Base-by-base conservation (phyloP, 1,140 invertebrate genomes). In the Agraylea sexmaculata region DNA sequence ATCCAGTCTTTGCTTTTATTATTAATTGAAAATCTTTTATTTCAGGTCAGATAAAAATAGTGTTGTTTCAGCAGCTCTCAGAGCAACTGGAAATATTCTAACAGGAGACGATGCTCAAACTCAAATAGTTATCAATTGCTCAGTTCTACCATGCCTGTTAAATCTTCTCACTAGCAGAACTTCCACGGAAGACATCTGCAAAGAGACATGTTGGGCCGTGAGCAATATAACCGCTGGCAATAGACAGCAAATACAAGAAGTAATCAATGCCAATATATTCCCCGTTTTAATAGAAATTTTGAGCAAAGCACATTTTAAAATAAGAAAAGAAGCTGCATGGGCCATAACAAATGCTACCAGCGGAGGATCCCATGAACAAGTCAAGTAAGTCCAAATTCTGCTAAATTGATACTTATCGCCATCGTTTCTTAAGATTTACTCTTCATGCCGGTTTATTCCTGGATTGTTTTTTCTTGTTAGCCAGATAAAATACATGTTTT, bases 171-270 rank as follows among this genome's bases (percentile, higher is more conserved):
- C 71, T 30, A 82, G 80, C 6, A 55, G 70, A 23, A 86, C 86
- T 52, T n/a, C n/a, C n/a, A n/a, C n/a, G n/a, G 93, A 97, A 64
- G 77, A 80, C 17, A 80, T 96, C 31, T 74, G 85, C 36, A 98
- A 98, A 70, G 94, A 98, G 66, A 89, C 92, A 4, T 96, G 91
- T 58, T 98, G 94, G 93, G 95, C 93, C 29, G 83, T 98, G 47
- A 96, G 91, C 25, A 98, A 98, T 66, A 95, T 98, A 36, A 95
- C 93, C 2, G 93, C 93, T 37, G 93, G 94, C 33, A 97, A 96
- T 67, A 75, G 84, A 32, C 75, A 80, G 51, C 94, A 97, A 69
- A 92, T 94, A 50, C 85, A 95, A 81, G 81, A 85, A 46, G 89
- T 97, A 5, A 92, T 97, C 52, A 90, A 96, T 67, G 86, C 87